Evolutionary conservation across 1,140 invertebrate species (phyloP), one percentile per base, ranked within the genome.

Genomic region (Drosophila repleta): DNA sequence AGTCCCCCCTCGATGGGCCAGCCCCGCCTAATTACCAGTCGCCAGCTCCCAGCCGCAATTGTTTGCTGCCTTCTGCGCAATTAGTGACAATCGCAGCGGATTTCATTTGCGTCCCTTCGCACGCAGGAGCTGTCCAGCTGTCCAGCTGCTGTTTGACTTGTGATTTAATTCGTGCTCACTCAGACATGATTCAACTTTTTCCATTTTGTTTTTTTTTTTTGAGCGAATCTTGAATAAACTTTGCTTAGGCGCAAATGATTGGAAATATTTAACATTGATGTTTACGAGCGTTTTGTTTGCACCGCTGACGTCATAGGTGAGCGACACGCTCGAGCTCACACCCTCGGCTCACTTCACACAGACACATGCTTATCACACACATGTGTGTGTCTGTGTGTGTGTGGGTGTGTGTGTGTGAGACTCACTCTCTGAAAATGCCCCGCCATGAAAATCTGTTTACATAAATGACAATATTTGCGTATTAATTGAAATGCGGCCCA

Each of bases 381-480:
- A 11, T 37, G 26, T 48, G 15, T 3, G 65, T 68, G 41, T 68
- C n/a, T 39, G 29, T 49, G 17, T 3, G 66, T 69, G 41, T 69
- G 13, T 37, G 26, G 39, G 17, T 2, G 66, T 65, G 41, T 63
- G 21, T 62, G 73, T 35, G 56, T 63, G 46, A 81, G 76, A 70
- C 56, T 71, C 57, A 71, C 73, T 60, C 66, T 58, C 45, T 52
- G 45, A n/a, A 46, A 63, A 51, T 13, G 32, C 48, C 24, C 37
- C 24, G 21, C 18, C 58, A 48, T 74, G 63, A 55, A 81, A 79
- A 79, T 82, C 41, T 70, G 68, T 79, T 82, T 69, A 88, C 75
- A 67, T 65, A 65, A 75, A 80, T 65, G 83, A 88, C 83, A 76
- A 64, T 87, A 88, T 87, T 87, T 88, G 67, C 63, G 74, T 72